A percentile compares a stretch with the other conserved stretches of the same genome.
Evolutionary conservation across 2,888 invertebrate species (phyloP).

Genomic region (Euclidia mi): DNA sequence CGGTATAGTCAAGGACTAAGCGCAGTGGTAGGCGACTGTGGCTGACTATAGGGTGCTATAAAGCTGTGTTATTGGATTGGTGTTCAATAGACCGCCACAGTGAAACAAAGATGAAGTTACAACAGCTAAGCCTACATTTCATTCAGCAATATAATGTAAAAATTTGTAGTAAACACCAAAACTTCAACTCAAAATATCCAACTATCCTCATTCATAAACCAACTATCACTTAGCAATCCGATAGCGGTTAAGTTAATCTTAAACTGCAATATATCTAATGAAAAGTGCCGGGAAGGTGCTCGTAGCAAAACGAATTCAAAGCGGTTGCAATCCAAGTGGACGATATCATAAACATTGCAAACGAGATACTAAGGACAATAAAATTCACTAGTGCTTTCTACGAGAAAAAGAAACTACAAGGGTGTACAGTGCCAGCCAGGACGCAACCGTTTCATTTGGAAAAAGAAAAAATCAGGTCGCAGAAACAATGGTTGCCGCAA

Average conservation of each 20-base stretch:
- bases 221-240: background rate
- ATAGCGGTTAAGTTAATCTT: background rate
- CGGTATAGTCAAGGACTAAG: too few species aligned
- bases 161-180: too few species aligned
- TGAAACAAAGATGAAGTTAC: too few species aligned
- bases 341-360: slow-evolving; percentile 51
- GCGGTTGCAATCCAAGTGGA: slow-evolving; percentile 39
- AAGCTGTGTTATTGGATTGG: too few species aligned
- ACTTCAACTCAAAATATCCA: too few species aligned
- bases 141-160: too few species aligned
- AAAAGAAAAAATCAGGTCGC: slow-evolving; percentile 44
- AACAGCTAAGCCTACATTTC: too few species aligned
- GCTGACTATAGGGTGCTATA: too few species aligned
- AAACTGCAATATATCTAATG: slow-evolving; percentile 21
- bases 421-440: slow-evolving; percentile 33
- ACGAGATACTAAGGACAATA: slow-evolving; percentile 54
- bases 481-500: slow-evolving; percentile 50
- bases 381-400: slow-evolving; percentile 47
- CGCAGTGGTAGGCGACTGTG: too few species aligned
- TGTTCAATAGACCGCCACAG: too few species aligned
- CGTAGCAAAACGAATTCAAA: slow-evolving; percentile 50
- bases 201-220: background rate
- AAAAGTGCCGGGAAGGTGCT: slow-evolving; percentile 31
- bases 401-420: too few species aligned
- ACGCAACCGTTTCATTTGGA: slow-evolving; percentile 59